phyloP scores from a whole-genome alignment of 1,140 invertebrate genomes.

The Lasioglossum albipes region DNA sequence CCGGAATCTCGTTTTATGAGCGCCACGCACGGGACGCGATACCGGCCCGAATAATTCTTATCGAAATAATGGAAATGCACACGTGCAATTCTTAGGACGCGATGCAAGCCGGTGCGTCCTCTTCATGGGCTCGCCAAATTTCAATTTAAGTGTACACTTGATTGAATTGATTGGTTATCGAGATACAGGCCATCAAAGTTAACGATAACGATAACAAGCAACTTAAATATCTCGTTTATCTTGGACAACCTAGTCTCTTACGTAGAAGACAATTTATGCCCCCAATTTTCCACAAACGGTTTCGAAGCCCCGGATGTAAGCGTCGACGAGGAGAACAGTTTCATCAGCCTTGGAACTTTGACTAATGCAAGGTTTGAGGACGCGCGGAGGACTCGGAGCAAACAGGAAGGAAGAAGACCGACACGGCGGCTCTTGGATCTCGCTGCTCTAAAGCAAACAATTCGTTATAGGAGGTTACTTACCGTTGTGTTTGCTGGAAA shows the following conservation, averaged over 20 bases:
- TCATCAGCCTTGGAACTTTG: background rate
- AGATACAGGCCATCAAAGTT: too few species aligned
- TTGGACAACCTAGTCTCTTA: too few species aligned
- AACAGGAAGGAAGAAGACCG: constrained; percentile 16
- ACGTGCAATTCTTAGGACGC: background rate
- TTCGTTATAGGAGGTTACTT: constrained; percentile 14
- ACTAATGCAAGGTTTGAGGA: background rate
- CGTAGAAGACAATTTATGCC: too few species aligned
- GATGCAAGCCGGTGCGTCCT: too few species aligned
- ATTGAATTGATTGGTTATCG: too few species aligned
- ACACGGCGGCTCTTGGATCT: background rate
- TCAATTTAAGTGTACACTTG: too few species aligned
- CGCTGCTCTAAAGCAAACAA: constrained; percentile 10
- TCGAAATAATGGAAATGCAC: constrained; percentile 18
- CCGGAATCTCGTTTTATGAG: constrained; percentile 24
- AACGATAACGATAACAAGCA: too few species aligned
- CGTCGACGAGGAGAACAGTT: background rate
- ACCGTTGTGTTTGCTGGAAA: background rate
- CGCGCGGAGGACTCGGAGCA: background rate
- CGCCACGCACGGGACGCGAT: background rate
- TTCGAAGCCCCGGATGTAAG: too few species aligned
- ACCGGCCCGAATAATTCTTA: constrained; percentile 24
- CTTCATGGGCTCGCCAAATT: too few species aligned
- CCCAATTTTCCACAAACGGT: too few species aligned
- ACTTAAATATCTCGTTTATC: too few species aligned